Percentiles rank a stretch among this genome's conserved stretches.
Evolutionary conservation across 2,797 vertebrate species (phyloP).

Genomic region (Anolis apletophallus): DNA sequence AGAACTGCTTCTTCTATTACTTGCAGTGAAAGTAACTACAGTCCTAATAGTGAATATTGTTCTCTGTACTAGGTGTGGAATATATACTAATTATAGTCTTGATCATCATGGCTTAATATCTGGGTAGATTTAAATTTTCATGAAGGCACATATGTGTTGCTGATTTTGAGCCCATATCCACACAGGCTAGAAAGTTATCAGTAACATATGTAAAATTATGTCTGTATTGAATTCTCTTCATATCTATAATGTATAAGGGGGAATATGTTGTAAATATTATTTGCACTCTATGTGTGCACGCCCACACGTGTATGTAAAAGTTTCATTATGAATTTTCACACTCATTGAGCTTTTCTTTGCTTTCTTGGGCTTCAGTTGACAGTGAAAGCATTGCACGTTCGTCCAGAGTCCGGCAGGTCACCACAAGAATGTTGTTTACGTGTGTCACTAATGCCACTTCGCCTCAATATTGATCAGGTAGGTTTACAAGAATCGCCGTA

Average conservation of each 20-base stretch:
- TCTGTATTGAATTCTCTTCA: background rate
- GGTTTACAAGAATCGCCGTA: conserved; percentile 36
- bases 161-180: background rate
- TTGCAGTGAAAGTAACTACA: background rate
- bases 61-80: background rate
- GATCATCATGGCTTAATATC: no score
- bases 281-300: background rate
- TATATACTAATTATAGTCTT: background rate
- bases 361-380: conserved; percentile 83
- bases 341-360: background rate
- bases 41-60: no score
- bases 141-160: background rate
- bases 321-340: background rate
- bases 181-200: background rate
- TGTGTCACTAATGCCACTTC: conserved; percentile 95
- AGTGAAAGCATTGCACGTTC: conserved; percentile 92
- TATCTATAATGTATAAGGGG: background rate
- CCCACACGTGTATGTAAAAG: background rate
- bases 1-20: background rate
- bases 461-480: conserved; percentile 99
- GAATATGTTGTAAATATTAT: background rate
- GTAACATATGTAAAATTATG: background rate
- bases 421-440: conserved; percentile 95
- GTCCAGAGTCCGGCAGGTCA: conserved; percentile 90
- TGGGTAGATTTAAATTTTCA: background rate